Percentiles rank a stretch among this genome's conserved stretches.
These are phyloP conservation scores for Palythoa heliodiscus DNA, from an alignment of 92 coral and sea anemone genomes.

Conservation along the genomic window DNA sequence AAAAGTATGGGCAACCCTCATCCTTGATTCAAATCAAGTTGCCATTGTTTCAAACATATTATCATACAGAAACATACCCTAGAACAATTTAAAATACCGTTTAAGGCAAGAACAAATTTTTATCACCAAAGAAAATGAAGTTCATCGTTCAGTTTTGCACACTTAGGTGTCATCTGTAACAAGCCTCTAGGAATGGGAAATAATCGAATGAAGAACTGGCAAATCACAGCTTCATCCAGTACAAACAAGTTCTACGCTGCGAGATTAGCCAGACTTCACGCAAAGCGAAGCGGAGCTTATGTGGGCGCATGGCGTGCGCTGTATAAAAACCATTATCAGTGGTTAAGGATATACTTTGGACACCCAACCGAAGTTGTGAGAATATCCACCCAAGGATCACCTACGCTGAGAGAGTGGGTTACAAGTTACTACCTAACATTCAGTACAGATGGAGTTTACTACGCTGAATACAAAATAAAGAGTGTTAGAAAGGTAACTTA, in stretches of 20 bases:
- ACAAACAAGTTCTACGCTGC: conserved; percentile 58
- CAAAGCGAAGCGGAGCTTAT: conserved; percentile 53
- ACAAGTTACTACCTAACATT: conserved; percentile 42
- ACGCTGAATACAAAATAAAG: conserved; percentile 53
- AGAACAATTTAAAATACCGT: background rate
- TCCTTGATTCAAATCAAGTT: too few species aligned
- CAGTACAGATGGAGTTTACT: conserved; percentile 62
- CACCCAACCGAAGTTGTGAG: conserved; percentile 55
- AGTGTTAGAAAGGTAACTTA: conserved; percentile 25
- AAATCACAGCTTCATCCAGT: conserved; percentile 74
- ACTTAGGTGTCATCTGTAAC: conserved; percentile 74
- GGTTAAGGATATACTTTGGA: conserved; percentile 80
- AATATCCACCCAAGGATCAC: conserved; percentile 59
- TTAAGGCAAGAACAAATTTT: background rate
- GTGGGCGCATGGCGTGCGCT: conserved; percentile 72
- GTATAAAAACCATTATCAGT: conserved; percentile 64
- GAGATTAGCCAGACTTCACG: conserved; percentile 61
- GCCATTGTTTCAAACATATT: too few species aligned
- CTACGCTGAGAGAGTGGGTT: conserved; percentile 55
- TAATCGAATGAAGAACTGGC: conserved; percentile 61
- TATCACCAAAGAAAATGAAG: background rate
- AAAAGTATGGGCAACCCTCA: too few species aligned
- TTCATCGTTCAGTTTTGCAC: background rate
- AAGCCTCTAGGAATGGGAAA: conserved; percentile 79
- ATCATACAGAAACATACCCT: too few species aligned